Base-by-base conservation (phyloP, 2,113 vertebrate genomes). In the Saguinus midas region DNA sequence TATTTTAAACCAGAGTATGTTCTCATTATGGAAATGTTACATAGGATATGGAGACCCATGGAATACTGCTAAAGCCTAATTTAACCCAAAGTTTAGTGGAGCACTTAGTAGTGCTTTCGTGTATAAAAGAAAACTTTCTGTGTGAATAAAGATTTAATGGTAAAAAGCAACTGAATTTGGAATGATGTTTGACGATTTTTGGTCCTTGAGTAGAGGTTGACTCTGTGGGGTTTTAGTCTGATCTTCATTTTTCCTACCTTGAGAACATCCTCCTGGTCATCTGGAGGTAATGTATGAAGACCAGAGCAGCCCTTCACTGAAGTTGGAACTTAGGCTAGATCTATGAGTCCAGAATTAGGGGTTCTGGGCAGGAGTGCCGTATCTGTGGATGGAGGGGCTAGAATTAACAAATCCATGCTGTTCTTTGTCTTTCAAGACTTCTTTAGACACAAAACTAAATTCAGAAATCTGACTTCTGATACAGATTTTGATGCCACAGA, bases 61-160 rank as follows among this genome's bases (percentile, higher is more conserved):
- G 32, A 27, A 3, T 27, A 58, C 21, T 72, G 27, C n/a, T 37
- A 8, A 25, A 86, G 37, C 52, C 57, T 68, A 10, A 17, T 37
- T 58, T 35, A 80, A 64, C 13, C 25, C 79, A 21, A 21, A 16
- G n/a, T 80, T 64, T 50, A 43, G 17, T 37, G 40, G 37, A 32
- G 4, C 66, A 5, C 50, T 52, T 87, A 75, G 45, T 87, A 75
- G 45, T 76, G 35, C 43, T 70, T 76, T 95, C 79, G 88, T 27
- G 5, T 87, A n/a, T 27, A 70, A 76, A n/a, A 82, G 23, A 73
- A 64, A 75, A 20, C 20, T 17, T 43, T 70, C 5, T 27, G 1
- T 48, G 2, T 57, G 37, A 68, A 43, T 66, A 45, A 61, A 48
- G 37, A 66, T 72, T 17, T 17, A 73, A 12, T 37, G 40, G 35